Base-by-base conservation (phyloP, 2,113 vertebrate species). In the Steatornis caripensis region DNA sequence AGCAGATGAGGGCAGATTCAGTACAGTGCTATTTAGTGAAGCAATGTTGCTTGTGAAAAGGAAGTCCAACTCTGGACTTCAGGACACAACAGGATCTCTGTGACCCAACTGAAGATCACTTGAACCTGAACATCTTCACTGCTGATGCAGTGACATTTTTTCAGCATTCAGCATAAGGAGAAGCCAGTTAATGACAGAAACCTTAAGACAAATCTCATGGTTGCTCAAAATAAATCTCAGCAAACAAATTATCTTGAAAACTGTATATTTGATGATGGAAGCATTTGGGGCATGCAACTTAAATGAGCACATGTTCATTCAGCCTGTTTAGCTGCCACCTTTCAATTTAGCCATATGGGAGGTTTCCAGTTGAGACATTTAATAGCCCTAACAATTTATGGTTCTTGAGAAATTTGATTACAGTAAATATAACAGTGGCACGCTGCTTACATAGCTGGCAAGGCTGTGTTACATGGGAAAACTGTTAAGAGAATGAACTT, bases 321-420 rank as follows among this genome's bases (percentile, higher is more conserved):
- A 90, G 55, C 61, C 43, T 94, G 43, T 78, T 85, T 95, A 95
- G 49, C 75, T 97, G 87, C 37, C 75, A 95, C 93, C 85, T 95
- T 97, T 97, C 89, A 91, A 68, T 93, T 95, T 90, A 95, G 70
- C 93, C 94, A 95, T 95, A 95, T 85, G 90, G 86, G 84, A 93
- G 71, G 49, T 93, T 97, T 98, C 87, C 93, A 91, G 90, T 80
- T 83, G 82, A 83, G 69, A 92, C 74, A 84, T 81, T 95, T 96
- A 96, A 95, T 92, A 95, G 86, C 68, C 54, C 34, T 96, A 97
- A 98, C 84, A 95, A 89, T 68, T 94, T 97, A 53, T 81, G 88
- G 22, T 93, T 97, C 64, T 83, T 75, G 39, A 95, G 84, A 97
- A 96, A 97, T 96, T 89, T 91, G 84, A 84, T 97, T 96, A 87